Conservation (phyloP, 1,140 invertebrate genomes). For the Mactra quadrangularis region DNA sequence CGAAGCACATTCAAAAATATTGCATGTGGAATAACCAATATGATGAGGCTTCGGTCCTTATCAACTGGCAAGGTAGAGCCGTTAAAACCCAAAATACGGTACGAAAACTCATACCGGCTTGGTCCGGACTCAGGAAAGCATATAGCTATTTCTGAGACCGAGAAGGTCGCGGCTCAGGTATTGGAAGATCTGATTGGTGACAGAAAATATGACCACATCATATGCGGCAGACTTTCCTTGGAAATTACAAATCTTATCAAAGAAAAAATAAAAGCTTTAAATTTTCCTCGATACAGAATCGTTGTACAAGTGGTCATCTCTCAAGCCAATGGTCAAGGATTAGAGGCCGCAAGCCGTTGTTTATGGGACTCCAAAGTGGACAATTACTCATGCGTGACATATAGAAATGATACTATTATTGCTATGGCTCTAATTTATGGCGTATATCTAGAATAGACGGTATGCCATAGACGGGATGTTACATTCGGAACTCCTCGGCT, state of each 20-base stretch:
- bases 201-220: conserved; percentile 58
- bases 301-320: conserved; percentile 73
- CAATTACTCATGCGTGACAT: conserved; percentile 70
- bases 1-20: conserved; percentile 18
- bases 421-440: conserved; percentile 76
- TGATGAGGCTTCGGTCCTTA: conserved; percentile 6
- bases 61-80: not conserved
- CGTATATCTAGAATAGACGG: conserved; percentile 75
- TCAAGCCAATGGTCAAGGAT: conserved; percentile 69
- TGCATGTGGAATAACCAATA: conserved; percentile 9
- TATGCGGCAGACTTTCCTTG: conserved; percentile 43
- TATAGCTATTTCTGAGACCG: conserved; percentile 60
- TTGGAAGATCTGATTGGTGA: conserved; percentile 56
- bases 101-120: conserved; percentile 73
- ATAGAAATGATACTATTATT: conserved; percentile 72
- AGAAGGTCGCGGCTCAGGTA: conserved; percentile 41
- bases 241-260: conserved; percentile 66
- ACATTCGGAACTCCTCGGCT: too few relatives aligned
- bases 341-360: conserved; percentile 74
- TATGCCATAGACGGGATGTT: too few relatives aligned
- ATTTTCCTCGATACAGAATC: conserved; percentile 72
- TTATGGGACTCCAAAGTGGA: conserved; percentile 75
- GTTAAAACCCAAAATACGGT: conserved; percentile 61
- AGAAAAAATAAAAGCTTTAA: conserved; percentile 68
- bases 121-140: conserved; percentile 60